Percentiles rank a stretch among this genome's conserved stretches.
Conservation (phyloP, 2,113 vertebrate species). For the Rhinogobius similis region DNA sequence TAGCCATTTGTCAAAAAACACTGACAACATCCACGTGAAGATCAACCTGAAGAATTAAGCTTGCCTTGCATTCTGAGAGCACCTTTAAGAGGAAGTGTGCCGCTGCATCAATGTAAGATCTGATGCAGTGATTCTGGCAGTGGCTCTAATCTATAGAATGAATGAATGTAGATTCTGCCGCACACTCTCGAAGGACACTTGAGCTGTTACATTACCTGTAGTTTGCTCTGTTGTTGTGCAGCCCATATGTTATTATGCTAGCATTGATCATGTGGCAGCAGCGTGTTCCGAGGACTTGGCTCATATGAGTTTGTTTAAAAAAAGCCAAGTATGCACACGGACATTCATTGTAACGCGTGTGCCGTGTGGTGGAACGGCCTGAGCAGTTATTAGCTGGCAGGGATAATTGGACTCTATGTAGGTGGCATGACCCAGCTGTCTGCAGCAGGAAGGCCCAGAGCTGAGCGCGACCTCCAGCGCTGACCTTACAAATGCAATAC, state of each 20-base stretch:
- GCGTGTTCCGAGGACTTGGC: constrained; percentile 5
- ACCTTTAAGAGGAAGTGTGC: neutral
- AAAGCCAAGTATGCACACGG: constrained; percentile 13
- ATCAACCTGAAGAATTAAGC: neutral
- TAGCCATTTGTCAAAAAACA: neutral
- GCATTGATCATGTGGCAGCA: neutral
- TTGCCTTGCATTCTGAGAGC: neutral
- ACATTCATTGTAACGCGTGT: constrained; percentile 29
- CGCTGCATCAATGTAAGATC: neutral
- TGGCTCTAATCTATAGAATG: neutral
- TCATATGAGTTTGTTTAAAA: constrained; percentile 8
- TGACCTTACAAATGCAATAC: constrained; percentile 81
- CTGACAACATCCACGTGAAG: neutral
- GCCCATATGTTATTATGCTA: neutral
- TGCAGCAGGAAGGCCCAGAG: constrained; percentile 75
- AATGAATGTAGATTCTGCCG: neutral
- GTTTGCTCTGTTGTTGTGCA: neutral
- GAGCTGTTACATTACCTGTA: neutral
- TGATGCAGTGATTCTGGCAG: neutral
- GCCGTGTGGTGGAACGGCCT: constrained; percentile 41
- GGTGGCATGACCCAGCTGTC: constrained; percentile 78
- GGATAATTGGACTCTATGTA: constrained; percentile 78
- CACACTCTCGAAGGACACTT: neutral
- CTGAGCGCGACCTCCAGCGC: constrained; percentile 63
- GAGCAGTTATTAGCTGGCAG: constrained; percentile 74